phyloP scores from a whole-genome alignment of 2,113 vertebrate genomes.

The Scomber colias region DNA sequence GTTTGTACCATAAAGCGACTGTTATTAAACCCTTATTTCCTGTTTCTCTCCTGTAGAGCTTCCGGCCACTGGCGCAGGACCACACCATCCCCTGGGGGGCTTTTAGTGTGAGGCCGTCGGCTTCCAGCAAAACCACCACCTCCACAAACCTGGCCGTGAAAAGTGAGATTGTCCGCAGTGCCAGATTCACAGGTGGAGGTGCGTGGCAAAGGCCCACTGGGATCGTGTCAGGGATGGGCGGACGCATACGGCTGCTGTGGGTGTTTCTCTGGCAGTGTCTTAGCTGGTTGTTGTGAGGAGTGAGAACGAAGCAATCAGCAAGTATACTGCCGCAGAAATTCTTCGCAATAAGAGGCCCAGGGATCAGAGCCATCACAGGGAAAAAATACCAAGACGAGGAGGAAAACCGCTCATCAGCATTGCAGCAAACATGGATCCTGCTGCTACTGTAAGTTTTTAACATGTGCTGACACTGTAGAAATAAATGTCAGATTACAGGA shows the following conservation, averaged over 20 bases:
- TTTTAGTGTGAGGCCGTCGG: background rate
- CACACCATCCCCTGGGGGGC: background rate
- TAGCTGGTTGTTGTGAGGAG: conserved; percentile 99
- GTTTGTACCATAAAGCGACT: background rate
- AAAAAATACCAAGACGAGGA: background rate
- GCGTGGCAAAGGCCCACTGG: background rate
- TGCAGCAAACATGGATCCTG: conserved; percentile 9
- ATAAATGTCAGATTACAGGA: background rate
- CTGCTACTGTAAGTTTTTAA: conserved; percentile 46
- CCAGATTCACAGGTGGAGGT: conserved; percentile 52
- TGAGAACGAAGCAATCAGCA: conserved; percentile 99
- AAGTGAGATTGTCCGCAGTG: background rate
- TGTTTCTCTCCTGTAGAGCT: conserved; percentile 58
- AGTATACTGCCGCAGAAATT: conserved; percentile 99
- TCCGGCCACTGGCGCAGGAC: conserved; percentile 24
- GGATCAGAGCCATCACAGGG: conserved; percentile 8
- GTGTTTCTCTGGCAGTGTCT: conserved; percentile 99
- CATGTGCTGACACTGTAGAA: conserved; percentile 14
- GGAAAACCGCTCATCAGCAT: background rate
- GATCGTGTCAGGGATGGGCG: conserved; percentile 18
- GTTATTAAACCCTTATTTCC: conserved; percentile 12
- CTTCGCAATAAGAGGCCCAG: conserved; percentile 87
- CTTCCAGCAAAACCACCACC: conserved; percentile 6
- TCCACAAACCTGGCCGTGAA: conserved; percentile 20
- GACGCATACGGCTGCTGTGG: conserved; percentile 88